Evolutionary conservation across 2,888 invertebrate genomes (phyloP), one percentile per base, ranked within the genome.

Genomic region (Adela reaumurella): DNA sequence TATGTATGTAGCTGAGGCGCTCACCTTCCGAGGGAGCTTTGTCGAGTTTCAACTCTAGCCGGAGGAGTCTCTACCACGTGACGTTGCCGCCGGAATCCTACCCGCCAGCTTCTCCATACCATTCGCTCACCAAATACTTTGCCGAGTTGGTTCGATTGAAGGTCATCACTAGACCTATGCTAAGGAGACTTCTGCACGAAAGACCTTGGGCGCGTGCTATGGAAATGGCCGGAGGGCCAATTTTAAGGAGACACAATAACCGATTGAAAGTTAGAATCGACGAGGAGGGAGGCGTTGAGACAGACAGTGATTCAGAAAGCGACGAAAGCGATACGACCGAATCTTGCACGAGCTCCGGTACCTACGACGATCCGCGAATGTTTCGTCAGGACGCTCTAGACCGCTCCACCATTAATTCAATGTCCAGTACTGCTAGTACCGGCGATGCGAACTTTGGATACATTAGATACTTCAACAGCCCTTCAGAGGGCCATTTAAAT

Each of bases 41-140:
- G 64, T 76, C 74, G 72, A 77, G 78, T 62, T 72, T 78, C 76
- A 78, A 72, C 70, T 65, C 67, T 68, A 73, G 70, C 58, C 73
- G 80, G 48, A 77, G 79, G 58, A 80, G 80, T 64, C 70, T 80
- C 50, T 80, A 83, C 66, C 81, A 78, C 62, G 74, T 84, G 57
- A 85, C 85, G 49, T 74, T 87, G 60, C 89, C 89, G 54, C 87
- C 90, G 55, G 83, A 85, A 70, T 87, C 85, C 70, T 89, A 87
- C 74, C 89, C 87, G 62, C 82, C 87, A 59, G 86, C 88, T 56
- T 86, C 90, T 46, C 91, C 91, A 19, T 92, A 90, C 68, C 85
- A 88, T 57, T 86, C 86, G 54, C 81, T 92, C 54, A 89, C 89
- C 43, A 87, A 86, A 64, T 87, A 86, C 68, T 91, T 89, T 65